Evolutionary conservation across 2,113 vertebrate genomes (phyloP), one percentile per base, ranked within the genome.

Genomic region (Sprattus sprattus): DNA sequence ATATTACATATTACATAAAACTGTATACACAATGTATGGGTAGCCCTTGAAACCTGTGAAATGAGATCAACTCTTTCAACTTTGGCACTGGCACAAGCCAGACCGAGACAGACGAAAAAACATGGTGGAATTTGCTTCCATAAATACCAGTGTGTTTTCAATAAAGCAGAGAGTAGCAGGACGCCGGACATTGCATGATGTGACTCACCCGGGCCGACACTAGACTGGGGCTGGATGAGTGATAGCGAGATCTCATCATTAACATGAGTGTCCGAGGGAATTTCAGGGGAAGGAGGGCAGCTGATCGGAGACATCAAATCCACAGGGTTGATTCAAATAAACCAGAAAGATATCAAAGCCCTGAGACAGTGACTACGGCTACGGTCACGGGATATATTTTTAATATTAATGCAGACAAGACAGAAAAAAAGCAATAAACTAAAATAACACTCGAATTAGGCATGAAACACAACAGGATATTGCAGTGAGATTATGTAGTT

Each of bases 381-480:
- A 90, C 96, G 95, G 95, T 94, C 86, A 90, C 95, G 96, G 97
- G 97, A 98, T 93, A 94, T 94, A 95, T 96, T 96, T 97, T 96
- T 97, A 96, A 97, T 97, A 96, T 94, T 96, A 96, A 97, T 94
- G 92, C 95, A 97, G 96, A 97, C 95, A 91, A 96, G 94, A 92
- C 93, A 91, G 92, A 92, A 96, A 95, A 95, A 96, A 97, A 95
- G 94, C 93, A 97, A 97, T 99, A 98, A 98, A 96, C 96, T 96
- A 96, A 97, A 97, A 97, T 94, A 98, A 98, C 96, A 96, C 88
- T 90, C 86, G 90, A 96, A 96, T 96, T 95, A 97, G 92, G 93
- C 93, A 96, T 95, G 96, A 97, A 98, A 96, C 96, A 97, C 96
- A 98, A 98, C 98, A 98, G 97, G 98, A 99, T 98, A 99, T 99